Conservation (phyloP, 1,140 invertebrate species). For the Drosophila kikkawai region DNA sequence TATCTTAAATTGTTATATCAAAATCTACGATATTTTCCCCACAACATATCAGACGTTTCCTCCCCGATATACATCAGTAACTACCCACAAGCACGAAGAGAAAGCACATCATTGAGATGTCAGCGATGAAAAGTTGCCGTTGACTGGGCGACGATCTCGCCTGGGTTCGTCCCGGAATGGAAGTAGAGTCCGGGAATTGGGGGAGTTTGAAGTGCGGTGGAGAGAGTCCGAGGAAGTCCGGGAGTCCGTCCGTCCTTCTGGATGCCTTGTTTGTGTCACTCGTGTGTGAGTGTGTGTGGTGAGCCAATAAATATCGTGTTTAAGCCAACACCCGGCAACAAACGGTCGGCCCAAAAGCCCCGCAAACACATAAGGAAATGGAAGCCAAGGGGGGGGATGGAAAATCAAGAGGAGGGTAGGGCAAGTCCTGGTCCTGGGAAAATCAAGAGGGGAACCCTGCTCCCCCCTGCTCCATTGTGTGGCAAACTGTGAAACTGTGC, state of each 20-base stretch:
- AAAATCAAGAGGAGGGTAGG: neutral
- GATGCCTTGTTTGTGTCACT: constrained; percentile 19
- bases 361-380: constrained; percentile 4
- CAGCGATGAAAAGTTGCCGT: constrained; percentile 76
- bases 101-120: constrained; percentile 69
- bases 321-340: constrained; percentile 76
- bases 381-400: constrained; percentile 1
- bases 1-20: neutral
- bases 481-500: constrained; percentile 76
- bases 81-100: neutral
- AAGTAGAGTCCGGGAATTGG: constrained; percentile 1
- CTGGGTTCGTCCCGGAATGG: constrained; percentile 5
- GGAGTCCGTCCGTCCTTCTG: neutral
- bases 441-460: neutral
- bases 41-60: neutral
- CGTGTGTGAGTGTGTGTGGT: constrained; percentile 38
- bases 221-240: neutral
- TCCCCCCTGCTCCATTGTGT: constrained; percentile 50
- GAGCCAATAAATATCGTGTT: constrained; percentile 82
- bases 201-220: neutral
- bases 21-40: neutral
- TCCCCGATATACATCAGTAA: neutral
- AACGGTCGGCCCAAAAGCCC: constrained; percentile 51
- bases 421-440: neutral
- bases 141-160: constrained; percentile 40